Evolutionary conservation across 2,113 vertebrate genomes (phyloP).

Genomic region (Dipodomys ordii): DNA sequence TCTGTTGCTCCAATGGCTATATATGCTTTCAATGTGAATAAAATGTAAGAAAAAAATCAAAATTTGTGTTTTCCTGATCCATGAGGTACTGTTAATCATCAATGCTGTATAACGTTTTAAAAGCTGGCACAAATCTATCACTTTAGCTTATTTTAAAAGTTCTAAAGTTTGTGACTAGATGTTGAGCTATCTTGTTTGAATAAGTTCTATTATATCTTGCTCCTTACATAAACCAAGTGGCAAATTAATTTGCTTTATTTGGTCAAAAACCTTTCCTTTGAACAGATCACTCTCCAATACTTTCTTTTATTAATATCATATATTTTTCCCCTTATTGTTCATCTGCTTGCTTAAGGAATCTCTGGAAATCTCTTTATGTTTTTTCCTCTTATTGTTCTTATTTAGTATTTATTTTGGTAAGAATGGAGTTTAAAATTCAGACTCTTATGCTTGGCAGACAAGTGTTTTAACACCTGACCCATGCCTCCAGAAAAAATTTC

Average conservation of each 20-base stretch:
- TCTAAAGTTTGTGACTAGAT: not conserved
- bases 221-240: not conserved
- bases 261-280: slow-evolving; percentile 1
- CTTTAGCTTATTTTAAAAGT: not conserved
- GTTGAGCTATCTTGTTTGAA: not conserved
- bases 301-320: not conserved
- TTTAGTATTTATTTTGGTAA: not conserved
- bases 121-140: not conserved
- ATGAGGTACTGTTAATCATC: not conserved
- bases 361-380: not conserved
- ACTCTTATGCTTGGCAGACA: too few relatives aligned
- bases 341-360: not conserved
- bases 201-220: not conserved
- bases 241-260: not conserved
- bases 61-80: not conserved
- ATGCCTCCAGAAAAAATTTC: too few relatives aligned
- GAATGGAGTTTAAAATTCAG: too few relatives aligned
- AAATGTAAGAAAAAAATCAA: not conserved
- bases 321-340: not conserved
- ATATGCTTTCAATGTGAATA: not conserved
- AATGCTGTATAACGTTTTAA: not conserved
- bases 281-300: not conserved
- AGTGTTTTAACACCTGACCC: too few relatives aligned
- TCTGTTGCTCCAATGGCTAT: not conserved
- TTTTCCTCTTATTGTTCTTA: not conserved